Conservation (phyloP, 2,888 invertebrate species). For the Selenia dentaria region DNA sequence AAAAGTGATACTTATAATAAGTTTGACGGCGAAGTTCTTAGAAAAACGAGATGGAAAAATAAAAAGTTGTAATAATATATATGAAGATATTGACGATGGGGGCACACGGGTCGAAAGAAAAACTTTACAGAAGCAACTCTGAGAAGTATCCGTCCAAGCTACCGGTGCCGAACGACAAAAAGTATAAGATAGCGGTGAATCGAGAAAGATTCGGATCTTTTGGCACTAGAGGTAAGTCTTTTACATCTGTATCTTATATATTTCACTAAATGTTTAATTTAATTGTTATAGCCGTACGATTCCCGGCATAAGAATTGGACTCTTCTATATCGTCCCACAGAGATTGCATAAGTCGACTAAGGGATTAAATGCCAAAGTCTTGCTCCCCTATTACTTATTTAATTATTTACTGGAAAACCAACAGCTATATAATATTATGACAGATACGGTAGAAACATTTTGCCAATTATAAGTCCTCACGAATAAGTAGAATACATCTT, state of each 20-base stretch:
- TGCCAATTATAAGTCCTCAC: no score
- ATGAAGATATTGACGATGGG: constrained; percentile 86
- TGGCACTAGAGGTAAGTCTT: constrained; percentile 86
- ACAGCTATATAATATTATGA: no score
- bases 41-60: constrained; percentile 44
- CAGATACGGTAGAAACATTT: no score
- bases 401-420: no score
- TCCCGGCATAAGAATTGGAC: no score
- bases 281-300: no score
- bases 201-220: constrained; percentile 89
- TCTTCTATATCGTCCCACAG: no score
- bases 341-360: no score
- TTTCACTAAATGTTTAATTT: no score
- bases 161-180: constrained; percentile 82
- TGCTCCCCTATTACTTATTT: no score
- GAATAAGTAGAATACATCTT: no score
- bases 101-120: constrained; percentile 91
- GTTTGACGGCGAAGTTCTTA: constrained; percentile 50
- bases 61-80: constrained; percentile 60
- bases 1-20: constrained; percentile 48
- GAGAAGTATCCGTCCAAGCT: constrained; percentile 85
- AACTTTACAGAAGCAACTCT: constrained; percentile 87
- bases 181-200: constrained; percentile 85
- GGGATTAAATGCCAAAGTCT: no score
- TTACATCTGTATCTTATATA: background rate